These are phyloP conservation scores for Gastrophryne carolinensis DNA, from an alignment of 2,797 vertebrate species.

Conservation along the genomic window DNA sequence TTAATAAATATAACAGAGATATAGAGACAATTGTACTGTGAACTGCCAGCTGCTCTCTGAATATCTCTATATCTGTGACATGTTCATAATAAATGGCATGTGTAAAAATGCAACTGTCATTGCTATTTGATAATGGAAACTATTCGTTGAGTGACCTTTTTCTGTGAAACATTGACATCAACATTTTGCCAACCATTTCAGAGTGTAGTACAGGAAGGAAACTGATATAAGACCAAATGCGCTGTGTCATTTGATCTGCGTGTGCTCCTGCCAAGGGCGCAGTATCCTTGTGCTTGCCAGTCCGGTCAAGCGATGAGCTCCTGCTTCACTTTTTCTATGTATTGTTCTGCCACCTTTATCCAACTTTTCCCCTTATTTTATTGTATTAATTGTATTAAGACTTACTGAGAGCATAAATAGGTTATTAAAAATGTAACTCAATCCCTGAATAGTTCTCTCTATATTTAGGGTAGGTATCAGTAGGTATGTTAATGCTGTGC, in stretches of 20 bases:
- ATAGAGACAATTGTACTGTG: no score
- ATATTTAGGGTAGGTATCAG: no score
- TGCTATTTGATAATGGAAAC: slow-evolving; percentile 19
- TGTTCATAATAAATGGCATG: background rate
- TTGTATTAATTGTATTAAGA: no score
- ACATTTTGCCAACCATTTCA: slow-evolving; percentile 44
- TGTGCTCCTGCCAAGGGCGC: slow-evolving; percentile 40
- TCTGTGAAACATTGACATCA: slow-evolving; percentile 42
- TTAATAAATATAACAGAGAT: no score
- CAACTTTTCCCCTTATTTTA: no score
- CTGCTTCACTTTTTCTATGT: slow-evolving; percentile 7
- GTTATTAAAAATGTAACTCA: no score
- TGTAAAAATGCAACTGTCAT: slow-evolving; percentile 19
- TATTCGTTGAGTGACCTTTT: slow-evolving; percentile 26
- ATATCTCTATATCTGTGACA: background rate
- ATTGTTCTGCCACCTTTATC: background rate
- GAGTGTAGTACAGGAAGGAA: slow-evolving; percentile 49
- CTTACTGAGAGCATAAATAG: no score
- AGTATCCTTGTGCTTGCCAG: slow-evolving; percentile 37
- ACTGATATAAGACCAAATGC: slow-evolving; percentile 39
- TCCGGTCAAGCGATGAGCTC: slow-evolving; percentile 18
- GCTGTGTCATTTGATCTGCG: slow-evolving; percentile 46
- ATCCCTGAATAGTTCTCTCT: no score
- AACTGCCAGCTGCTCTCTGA: background rate
- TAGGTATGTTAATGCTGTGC: no score